Percentiles rank a stretch among this genome's conserved stretches.
phyloP scores from a whole-genome alignment of 2,113 vertebrate species.

The Arizona elegans region DNA sequence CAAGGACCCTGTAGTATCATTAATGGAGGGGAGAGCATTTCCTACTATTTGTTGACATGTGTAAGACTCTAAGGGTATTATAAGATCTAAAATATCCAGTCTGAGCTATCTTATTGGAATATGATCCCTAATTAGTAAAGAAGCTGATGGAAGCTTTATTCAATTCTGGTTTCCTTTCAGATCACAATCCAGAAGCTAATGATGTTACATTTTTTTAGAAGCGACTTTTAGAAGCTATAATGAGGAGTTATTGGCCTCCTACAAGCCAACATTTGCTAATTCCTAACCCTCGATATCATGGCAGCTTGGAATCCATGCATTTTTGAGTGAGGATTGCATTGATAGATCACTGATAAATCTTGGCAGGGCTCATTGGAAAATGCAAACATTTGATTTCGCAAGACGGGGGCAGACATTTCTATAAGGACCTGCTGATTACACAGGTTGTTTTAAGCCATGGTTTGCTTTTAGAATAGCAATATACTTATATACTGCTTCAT shows the following conservation, averaged over 20 bases:
- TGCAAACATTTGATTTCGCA: not conserved
- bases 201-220: not conserved
- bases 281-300: too few species aligned
- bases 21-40: not conserved
- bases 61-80: too few species aligned
- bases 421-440: too few species aligned
- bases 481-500: too few species aligned
- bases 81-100: not conserved
- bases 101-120: conserved; percentile 14
- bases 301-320: too few species aligned
- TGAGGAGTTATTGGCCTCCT: too few species aligned
- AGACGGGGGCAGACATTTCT: not conserved
- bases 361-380: not conserved
- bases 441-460: not conserved
- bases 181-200: not conserved
- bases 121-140: not conserved
- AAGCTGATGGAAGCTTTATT: not conserved
- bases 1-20: not conserved
- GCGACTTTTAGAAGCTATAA: not conserved
- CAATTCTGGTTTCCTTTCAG: not conserved
- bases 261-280: too few species aligned
- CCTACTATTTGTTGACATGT: not conserved
- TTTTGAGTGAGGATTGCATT: not conserved
- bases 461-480: not conserved
- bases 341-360: not conserved